phyloP scores from a whole-genome alignment of 1,140 invertebrate genomes.

The Pararge aegeria region DNA sequence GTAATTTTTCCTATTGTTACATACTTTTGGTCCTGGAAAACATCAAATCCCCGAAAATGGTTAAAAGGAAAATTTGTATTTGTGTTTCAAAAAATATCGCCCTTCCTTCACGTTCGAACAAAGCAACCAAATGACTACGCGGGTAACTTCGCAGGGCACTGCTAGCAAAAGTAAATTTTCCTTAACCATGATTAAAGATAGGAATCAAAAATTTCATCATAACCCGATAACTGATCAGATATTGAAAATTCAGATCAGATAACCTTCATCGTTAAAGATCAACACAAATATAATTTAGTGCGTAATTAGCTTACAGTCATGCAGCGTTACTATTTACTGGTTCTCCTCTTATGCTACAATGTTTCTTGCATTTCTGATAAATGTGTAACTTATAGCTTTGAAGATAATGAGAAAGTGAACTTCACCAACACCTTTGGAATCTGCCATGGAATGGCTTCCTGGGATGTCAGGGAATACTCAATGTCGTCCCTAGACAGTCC shows the following conservation, averaged over 20 bases:
- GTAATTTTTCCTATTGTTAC: no score
- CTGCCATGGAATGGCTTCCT: neutral
- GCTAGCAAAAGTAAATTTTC: neutral
- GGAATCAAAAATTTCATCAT: neutral
- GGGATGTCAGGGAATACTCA: neutral
- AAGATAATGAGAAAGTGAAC: neutral
- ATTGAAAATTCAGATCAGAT: slow-evolving; percentile 9
- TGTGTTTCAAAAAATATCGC: no score
- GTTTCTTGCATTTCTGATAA: slow-evolving; percentile 14
- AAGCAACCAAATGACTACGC: no score
- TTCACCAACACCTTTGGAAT: slow-evolving; percentile 1
- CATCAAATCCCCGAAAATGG: no score
- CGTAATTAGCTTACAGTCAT: neutral
- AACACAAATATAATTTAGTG: slow-evolving; percentile 2
- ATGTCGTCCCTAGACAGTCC: neutral
- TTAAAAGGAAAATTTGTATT: no score
- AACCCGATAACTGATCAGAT: slow-evolving; percentile 11
- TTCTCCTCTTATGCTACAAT: slow-evolving; percentile 4
- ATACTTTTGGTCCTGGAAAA: no score
- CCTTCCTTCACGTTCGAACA: no score
- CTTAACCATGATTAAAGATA: neutral
- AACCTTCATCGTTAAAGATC: slow-evolving; percentile 10
- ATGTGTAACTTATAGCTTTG: slow-evolving; percentile 22
- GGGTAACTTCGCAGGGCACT: no score
- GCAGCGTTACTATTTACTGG: slow-evolving; percentile 13